Conservation (phyloP, 2,888 invertebrate genomes). For the Netelia virgata region DNA sequence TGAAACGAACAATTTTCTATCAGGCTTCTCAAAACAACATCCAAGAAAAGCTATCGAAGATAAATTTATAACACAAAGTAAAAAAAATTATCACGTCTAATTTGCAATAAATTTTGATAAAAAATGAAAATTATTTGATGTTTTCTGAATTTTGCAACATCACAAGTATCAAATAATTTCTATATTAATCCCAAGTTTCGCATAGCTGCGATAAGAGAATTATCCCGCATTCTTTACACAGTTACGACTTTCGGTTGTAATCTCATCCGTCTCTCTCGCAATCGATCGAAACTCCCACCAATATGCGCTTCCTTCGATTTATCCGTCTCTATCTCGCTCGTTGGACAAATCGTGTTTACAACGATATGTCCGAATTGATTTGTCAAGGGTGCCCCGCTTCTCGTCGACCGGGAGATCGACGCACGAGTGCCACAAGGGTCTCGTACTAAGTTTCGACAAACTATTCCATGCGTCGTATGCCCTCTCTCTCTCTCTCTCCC, state of each 20-base stretch:
- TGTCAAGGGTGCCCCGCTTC: conserved; percentile 75
- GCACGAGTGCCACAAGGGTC: conserved; percentile 48
- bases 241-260: conserved; percentile 48
- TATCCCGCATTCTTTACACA: conserved; percentile 74
- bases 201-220: conserved; percentile 23
- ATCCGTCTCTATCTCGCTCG: conserved; percentile 24
- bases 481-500: conserved; percentile 12
- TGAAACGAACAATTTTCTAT: background rate
- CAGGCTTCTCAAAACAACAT: too few relatives aligned
- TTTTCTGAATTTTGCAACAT: too few relatives aligned
- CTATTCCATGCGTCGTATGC: conserved; percentile 41
- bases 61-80: too few relatives aligned
- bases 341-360: conserved; percentile 79
- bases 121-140: too few relatives aligned
- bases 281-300: conserved; percentile 21
- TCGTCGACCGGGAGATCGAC: conserved; percentile 61
- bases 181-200: background rate
- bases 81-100: too few relatives aligned
- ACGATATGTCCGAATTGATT: conserved; percentile 83
- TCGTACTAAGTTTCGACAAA: conserved; percentile 34
- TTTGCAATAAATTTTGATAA: too few relatives aligned
- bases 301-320: conserved; percentile 19
- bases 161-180: background rate
- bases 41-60: background rate
- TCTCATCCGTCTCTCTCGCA: conserved; percentile 39